These are phyloP conservation scores for Bufo gargarizans DNA, from an alignment of 2,113 vertebrate genomes.

Conservation along the genomic window DNA sequence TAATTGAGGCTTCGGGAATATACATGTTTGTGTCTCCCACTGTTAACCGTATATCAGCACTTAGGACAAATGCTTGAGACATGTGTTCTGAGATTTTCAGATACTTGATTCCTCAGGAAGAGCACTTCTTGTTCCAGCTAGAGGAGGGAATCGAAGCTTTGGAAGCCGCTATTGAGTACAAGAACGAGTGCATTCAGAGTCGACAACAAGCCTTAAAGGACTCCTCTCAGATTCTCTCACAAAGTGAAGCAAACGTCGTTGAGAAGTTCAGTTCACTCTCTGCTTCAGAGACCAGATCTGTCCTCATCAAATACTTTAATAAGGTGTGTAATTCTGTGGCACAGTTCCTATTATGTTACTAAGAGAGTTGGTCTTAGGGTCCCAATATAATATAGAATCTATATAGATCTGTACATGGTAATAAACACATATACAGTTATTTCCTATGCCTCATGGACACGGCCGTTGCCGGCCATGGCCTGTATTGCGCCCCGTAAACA, in stretches of 20 bases:
- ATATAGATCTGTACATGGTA: too few relatives aligned
- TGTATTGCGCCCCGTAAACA: too few relatives aligned
- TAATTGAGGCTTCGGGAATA: too few relatives aligned
- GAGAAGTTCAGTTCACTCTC: constrained; percentile 79
- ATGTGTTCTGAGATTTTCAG: constrained; percentile 21
- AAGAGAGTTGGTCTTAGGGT: neutral
- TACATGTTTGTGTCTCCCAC: too few relatives aligned
- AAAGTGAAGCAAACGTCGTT: constrained; percentile 73
- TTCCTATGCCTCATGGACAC: too few relatives aligned
- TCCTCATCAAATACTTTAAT: constrained; percentile 88
- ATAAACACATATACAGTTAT: too few relatives aligned
- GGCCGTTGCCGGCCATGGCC: too few relatives aligned
- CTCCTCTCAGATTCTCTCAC: constrained; percentile 68
- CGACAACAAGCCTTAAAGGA: constrained; percentile 74
- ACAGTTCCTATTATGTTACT: constrained; percentile 12
- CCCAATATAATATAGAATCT: too few relatives aligned
- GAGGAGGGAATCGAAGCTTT: constrained; percentile 88
- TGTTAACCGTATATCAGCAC: neutral
- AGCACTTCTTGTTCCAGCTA: constrained; percentile 80
- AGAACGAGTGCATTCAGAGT: constrained; percentile 79
- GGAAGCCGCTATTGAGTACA: constrained; percentile 85
- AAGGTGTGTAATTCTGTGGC: constrained; percentile 76
- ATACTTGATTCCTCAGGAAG: constrained; percentile 75
- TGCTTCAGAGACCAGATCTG: constrained; percentile 73
- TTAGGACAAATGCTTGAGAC: constrained; percentile 7